Percentiles rank a stretch among this genome's conserved stretches.
Evolutionary conservation across 2,113 vertebrate species (phyloP).

Genomic region (Oryzias javanicus): DNA sequence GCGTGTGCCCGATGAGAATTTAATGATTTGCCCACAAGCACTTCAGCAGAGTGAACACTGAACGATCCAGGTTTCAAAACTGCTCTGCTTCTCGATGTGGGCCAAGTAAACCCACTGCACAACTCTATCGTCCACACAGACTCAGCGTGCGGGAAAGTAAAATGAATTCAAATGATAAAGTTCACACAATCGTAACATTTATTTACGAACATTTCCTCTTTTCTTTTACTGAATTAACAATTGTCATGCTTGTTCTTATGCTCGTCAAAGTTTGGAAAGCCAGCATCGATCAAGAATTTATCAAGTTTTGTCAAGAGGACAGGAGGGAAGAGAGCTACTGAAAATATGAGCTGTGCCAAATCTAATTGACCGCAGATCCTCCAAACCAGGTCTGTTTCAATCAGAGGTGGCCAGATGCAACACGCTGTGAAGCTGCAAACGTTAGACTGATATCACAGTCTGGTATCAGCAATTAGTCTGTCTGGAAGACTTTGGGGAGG

Average conservation of each 20-base stretch:
- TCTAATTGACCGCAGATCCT: slow-evolving; percentile 14
- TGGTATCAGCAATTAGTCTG: slow-evolving; percentile 50
- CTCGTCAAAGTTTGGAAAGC: not conserved
- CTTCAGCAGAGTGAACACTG: not conserved
- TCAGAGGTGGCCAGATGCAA: slow-evolving; percentile 15
- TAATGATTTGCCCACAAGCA: not conserved
- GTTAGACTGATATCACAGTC: slow-evolving; percentile 22
- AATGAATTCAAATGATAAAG: not conserved
- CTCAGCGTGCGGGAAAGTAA: not conserved
- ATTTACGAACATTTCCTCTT: slow-evolving; percentile 7
- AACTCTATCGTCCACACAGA: not conserved
- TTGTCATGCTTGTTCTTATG: not conserved
- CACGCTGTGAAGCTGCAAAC: slow-evolving; percentile 27
- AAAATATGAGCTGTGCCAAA: not conserved
- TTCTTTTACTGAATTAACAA: slow-evolving; percentile 3
- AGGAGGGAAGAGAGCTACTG: not conserved
- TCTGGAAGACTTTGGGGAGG: slow-evolving; percentile 49
- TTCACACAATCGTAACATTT: too few relatives aligned
- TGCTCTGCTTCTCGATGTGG: not conserved
- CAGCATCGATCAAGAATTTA: too few relatives aligned
- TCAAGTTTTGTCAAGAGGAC: too few relatives aligned
- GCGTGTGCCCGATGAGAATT: not conserved
- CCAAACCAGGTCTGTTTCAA: slow-evolving; percentile 40
- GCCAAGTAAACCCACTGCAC: not conserved
- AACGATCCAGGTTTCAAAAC: not conserved